Evolutionary conservation across 1,140 invertebrate species (phyloP), one percentile per base, ranked within the genome.

Genomic region (Ceratosolen fusciceps): DNA sequence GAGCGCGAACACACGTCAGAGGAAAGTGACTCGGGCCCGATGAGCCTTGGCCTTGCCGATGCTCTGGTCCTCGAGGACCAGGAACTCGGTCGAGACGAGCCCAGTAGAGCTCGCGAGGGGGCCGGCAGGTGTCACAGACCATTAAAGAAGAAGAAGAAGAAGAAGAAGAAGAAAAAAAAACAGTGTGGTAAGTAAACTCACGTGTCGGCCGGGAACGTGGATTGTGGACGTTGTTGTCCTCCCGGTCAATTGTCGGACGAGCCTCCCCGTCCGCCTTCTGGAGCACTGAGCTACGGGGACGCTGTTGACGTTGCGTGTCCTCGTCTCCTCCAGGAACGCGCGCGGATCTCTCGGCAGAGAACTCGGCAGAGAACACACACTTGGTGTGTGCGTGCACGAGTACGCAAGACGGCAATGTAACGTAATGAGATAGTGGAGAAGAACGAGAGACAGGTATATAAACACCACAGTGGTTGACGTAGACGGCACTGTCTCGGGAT

Each of bases 201-300:
- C 60, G 60, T 65, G 60, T 65, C 60, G 60, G 31, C 34, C 16
- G 31, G 16, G 21, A 19, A 21, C 49, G 39, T 29, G 71, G 10
- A 73, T 37, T 31, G 24, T n/a, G n/a, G n/a, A n/a, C n/a, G n/a
- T n/a, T 24, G 2, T 70, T 9, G 19, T 70, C 24, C 47, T 54
- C 68, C 39, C 19, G 24, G 47, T n/a, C n/a, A n/a, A n/a, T n/a
- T 26, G 14, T 19, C n/a, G 9, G 34, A 52, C 43, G 26, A 43
- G 31, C 47, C 19, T 52, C 19, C 29, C 47, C n/a, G 26, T 26
- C 19, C 29, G 68, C n/a, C 49, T 26, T 12, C n/a, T 37, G 52
- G 58, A 34, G n/a, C 52, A 74, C 54, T 74, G 31, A 60, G 54
- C 54, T 34, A 34, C 31, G 71, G n/a, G n/a, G 49, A n/a, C 65